These are phyloP conservation scores for Planiliza haematocheilus DNA, from an alignment of 2,113 vertebrate species.

Conservation along the genomic window DNA sequence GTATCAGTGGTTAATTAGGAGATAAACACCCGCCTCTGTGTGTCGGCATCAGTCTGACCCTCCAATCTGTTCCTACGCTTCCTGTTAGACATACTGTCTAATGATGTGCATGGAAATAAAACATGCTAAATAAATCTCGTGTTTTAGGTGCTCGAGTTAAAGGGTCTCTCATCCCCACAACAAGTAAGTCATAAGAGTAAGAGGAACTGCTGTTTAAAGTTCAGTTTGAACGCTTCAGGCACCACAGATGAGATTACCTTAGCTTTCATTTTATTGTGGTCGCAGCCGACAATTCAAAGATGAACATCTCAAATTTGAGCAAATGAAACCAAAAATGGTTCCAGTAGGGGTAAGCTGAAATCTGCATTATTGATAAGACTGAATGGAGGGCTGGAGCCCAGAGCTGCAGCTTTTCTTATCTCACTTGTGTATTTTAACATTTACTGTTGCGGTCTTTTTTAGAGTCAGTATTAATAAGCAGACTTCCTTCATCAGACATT, in stretches of 20 bases:
- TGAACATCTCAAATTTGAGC: too few relatives aligned
- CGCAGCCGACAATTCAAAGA: too few relatives aligned
- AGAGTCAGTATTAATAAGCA: neutral
- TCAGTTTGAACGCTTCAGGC: neutral
- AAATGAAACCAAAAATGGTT: too few relatives aligned
- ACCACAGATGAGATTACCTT: neutral
- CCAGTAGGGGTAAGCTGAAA: neutral
- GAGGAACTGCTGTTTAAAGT: neutral
- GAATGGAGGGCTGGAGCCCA: neutral
- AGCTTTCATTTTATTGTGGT: neutral
- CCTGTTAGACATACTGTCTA: neutral
- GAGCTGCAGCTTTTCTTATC: neutral
- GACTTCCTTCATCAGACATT: neutral
- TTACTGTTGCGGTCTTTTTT: neutral
- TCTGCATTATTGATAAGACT: neutral
- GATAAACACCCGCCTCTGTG: neutral
- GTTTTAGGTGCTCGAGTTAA: neutral
- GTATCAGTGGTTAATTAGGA: slow-evolving; percentile 23
- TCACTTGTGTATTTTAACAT: neutral
- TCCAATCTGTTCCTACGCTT: slow-evolving; percentile 16
- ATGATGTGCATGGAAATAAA: neutral
- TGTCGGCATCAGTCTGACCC: slow-evolving; percentile 7
- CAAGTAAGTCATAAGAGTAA: neutral
- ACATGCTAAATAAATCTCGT: neutral
- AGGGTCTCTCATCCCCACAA: neutral